Base-by-base conservation (phyloP, 2,888 invertebrate species). In the Himalopsyche japonica region DNA sequence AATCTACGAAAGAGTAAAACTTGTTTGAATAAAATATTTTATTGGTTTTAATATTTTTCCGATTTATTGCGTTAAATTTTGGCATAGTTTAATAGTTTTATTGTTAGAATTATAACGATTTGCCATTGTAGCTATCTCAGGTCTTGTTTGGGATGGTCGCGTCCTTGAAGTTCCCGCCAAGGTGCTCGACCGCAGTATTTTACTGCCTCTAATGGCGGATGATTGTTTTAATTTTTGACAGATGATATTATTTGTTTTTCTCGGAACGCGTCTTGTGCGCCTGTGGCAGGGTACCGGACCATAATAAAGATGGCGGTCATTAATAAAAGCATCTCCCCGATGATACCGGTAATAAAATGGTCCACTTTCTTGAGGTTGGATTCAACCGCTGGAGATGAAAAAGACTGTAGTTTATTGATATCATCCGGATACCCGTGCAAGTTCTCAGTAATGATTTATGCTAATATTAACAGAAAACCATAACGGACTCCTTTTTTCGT, bases 221-320 rank as follows among this genome's bases (percentile, higher is more conserved):
- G 84, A 84, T 84, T 84, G 84, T 82, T 84, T 84, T 84, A 81
- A 84, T 81, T 82, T 84, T 84, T 81, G 84, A 84, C 81, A 79
- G 84, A 81, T 37, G 57, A 57, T 57, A 57, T 57, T 84, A 81
- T 84, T 84, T 84, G 84, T 80, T 84, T 84, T 84, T 84, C 84
- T 77, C 49, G 77, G 81, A 84, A 84, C 80, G 48, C 82, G 47
- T 34, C 77, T 43, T 76, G 77, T 76, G 48, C 30, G 76, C 76
- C 76, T 27, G 76, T 30, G 76, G 76, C 76, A 27, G 32, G 30
- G 76, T 27, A 24, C 32, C 24, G 76, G 76, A 30, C 76, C 76
- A 30, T 76, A 43, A 43, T 43, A 57, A 57, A 57, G 20, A 57
- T 24, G 57, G 57, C 57, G 20, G 24, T 20, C 24, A 20, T 43